Conservation (phyloP, 2,113 vertebrate species). For the Megaptera novaeangliae region DNA sequence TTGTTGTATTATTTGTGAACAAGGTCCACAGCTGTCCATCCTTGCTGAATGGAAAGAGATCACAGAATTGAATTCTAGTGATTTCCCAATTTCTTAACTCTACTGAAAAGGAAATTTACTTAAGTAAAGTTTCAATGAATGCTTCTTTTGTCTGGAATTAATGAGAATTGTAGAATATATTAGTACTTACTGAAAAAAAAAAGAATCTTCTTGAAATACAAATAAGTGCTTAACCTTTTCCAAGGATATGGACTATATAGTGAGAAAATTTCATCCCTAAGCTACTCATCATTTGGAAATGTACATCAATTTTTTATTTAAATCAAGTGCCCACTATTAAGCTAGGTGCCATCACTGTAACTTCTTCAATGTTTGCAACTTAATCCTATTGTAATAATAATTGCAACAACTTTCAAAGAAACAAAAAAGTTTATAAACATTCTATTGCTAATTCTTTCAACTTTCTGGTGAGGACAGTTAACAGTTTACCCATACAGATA, state of each 20-base stretch:
- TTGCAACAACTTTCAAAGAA: conserved; percentile 11
- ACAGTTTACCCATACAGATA: conserved; percentile 53
- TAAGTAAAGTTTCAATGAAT: conserved; percentile 77
- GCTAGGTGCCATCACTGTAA: neutral
- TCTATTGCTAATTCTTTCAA: conserved; percentile 33
- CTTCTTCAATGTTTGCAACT: conserved; percentile 18
- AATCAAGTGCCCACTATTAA: neutral
- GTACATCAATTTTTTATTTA: neutral
- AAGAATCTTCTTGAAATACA: neutral
- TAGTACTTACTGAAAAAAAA: conserved; percentile 24
- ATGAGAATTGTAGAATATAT: conserved; percentile 50
- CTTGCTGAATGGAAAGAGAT: conserved; percentile 82
- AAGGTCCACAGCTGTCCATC: conserved; percentile 78
- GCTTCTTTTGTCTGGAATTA: conserved; percentile 71
- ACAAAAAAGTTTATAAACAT: conserved; percentile 37
- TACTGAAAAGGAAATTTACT: conserved; percentile 75
- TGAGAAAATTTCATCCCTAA: neutral
- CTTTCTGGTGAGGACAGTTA: conserved; percentile 18
- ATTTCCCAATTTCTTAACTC: conserved; percentile 80
- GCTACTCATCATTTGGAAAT: conserved; percentile 10
- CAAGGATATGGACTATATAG: neutral
- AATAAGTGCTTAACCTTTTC: conserved; percentile 15
- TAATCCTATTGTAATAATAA: conserved; percentile 2
- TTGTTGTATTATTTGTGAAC: conserved; percentile 79
- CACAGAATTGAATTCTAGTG: conserved; percentile 84